These are phyloP conservation scores for Ceriagrion tenellum DNA, from an alignment of 2,888 invertebrate species.

Conservation along the genomic window DNA sequence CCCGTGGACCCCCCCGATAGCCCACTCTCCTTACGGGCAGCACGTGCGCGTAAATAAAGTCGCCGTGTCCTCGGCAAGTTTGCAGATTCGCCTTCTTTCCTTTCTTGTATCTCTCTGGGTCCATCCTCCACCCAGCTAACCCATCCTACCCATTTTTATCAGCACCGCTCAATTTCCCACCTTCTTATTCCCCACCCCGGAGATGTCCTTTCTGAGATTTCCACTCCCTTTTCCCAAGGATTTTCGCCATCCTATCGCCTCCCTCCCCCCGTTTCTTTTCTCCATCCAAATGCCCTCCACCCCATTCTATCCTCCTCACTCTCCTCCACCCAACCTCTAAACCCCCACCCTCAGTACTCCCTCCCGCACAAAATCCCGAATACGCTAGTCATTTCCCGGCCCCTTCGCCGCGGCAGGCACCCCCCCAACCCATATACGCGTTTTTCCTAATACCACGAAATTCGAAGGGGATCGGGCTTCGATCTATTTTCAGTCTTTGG, in stretches of 20 bases:
- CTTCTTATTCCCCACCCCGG: conserved; percentile 13
- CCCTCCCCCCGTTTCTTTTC: conserved; percentile 5
- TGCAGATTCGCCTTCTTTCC: not conserved
- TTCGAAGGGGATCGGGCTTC: conserved; percentile 53
- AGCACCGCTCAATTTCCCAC: conserved; percentile 55
- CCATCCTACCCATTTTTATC: conserved; percentile 10
- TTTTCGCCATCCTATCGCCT: conserved; percentile 25
- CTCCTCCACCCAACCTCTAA: not conserved
- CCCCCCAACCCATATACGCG: conserved; percentile 1
- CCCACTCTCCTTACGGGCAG: not conserved
- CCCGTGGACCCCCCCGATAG: not conserved
- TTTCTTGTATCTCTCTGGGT: not conserved
- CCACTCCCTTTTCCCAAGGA: conserved; percentile 23
- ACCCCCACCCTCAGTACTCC: not conserved
- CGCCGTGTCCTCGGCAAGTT: not conserved
- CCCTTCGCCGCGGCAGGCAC: not conserved
- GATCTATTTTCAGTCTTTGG: not conserved
- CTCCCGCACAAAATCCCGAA: conserved; percentile 41
- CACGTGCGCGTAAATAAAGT: not conserved
- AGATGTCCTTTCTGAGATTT: conserved; percentile 55
- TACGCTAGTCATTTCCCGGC: conserved; percentile 21
- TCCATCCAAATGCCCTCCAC: conserved; percentile 17
- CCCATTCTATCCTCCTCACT: not conserved
- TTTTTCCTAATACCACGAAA: conserved; percentile 65
- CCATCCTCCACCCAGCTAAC: not conserved